Base-by-base conservation (phyloP, 2,888 invertebrate species). In the Drosophila prostipennis region DNA sequence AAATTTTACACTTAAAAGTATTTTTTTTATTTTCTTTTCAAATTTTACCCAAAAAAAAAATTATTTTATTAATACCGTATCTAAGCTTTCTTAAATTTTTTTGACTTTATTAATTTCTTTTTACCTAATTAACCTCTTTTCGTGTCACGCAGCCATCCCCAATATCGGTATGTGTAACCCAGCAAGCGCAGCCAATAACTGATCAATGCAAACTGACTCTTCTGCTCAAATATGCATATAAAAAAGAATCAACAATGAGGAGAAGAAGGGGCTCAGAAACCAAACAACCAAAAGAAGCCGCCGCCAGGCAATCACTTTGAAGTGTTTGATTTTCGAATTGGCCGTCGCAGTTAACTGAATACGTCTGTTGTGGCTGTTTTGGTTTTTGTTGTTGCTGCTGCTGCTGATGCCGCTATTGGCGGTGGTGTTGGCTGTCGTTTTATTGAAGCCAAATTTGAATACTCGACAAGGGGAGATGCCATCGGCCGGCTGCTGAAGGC, bases 361-460 rank as follows among this genome's bases (percentile, higher is more conserved):
- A 71, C 64, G 57, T 54, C 40, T 56, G 58, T 54, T 73, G 58
- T 53, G 71, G 76, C 60, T 61, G 68, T 55, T 57, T 29, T 45
- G 51, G 46, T 36, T 52, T 49, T 51, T 67, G 69, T 19, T 72
- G 56, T 19, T 49, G 54, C 19, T 46, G 46, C 46, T 14, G 26
- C n/a, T 48, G 53, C 37, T 65, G 63, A 23, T 74, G 49, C 53
- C 53, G 59, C 48, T 70, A 69, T 14, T 63, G 72, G 65, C 70
- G 58, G 45, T 57, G 80, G 79, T 81, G 85, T 79, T 78, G 85
- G 80, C 85, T 82, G 82, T 82, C 83, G 82, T 74, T 86, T 84
- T 84, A 84, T 86, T 84, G 84, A 86, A 86, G 84, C 87, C 87
- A 86, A 85, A 87, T 85, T 87, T 85, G 85, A 85, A 85, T 85